phyloP scores from a whole-genome alignment of 2,797 vertebrate genomes.

The Limosa lapponica region DNA sequence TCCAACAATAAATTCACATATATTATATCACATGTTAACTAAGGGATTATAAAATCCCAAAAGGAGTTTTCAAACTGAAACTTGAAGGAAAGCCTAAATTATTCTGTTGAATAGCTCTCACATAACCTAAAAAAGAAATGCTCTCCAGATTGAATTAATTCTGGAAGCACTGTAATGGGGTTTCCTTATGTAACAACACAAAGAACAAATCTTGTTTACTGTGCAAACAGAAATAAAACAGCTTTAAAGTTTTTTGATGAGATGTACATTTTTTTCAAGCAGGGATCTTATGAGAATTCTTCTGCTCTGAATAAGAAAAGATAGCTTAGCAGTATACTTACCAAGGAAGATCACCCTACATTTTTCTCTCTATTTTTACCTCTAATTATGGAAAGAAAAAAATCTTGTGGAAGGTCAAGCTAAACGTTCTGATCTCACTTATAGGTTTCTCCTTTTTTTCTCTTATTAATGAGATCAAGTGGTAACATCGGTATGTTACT shows the following conservation, averaged over 20 bases:
- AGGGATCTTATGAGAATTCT: slow-evolving; percentile 2
- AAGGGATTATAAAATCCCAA: not conserved
- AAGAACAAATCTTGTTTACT: slow-evolving; percentile 3
- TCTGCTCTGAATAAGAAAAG: not conserved
- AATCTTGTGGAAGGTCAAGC: not conserved
- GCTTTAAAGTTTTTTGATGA: not conserved
- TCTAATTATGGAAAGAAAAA: slow-evolving; percentile 40
- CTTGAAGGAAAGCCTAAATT: not conserved
- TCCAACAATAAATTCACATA: not conserved
- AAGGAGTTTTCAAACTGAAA: not conserved
- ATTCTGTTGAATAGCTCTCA: not conserved
- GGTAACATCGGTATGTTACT: not conserved
- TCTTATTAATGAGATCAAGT: not conserved
- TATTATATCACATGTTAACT: not conserved
- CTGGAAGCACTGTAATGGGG: not conserved
- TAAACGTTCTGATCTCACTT: not conserved
- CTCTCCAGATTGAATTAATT: not conserved
- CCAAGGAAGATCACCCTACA: slow-evolving; percentile 26
- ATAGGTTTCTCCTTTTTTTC: not conserved
- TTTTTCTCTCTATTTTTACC: slow-evolving; percentile 50
- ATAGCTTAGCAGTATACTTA: not conserved
- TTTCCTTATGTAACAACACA: slow-evolving; percentile 22
- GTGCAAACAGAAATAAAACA: not conserved
- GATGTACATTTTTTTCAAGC: not conserved
- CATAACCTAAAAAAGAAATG: not conserved